Base-by-base conservation (phyloP, 2,113 vertebrate species). In the Crotalus viridis region DNA sequence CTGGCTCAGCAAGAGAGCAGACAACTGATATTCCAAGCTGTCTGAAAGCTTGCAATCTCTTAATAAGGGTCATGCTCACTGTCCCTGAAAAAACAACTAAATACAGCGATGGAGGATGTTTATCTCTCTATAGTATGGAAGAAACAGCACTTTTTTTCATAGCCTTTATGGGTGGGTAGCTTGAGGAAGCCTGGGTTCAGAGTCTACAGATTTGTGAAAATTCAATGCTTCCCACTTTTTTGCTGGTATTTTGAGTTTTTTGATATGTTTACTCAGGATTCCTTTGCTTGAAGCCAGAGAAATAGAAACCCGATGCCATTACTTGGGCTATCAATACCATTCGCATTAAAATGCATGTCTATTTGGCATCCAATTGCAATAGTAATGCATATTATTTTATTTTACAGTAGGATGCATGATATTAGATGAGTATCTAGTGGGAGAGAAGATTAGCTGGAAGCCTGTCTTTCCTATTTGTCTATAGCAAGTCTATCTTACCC, bases 1-100 rank as follows among this genome's bases (percentile, higher is more conserved):
- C 46, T 87, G 33, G n/a, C 0, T 1, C 26, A 91, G 87, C 85
- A 89, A 43, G 54, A 10, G 93, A 93, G 69, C 3, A 24, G 51
- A 88, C 8, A 51, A 85, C 74, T 57, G 87, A 89, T 95, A 33
- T 93, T 89, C 85, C 91, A 69, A 86, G 51, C 33, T 93, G n/a
- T 87, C 95, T 69, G 59, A 74, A 0, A 3, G 10, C 10, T 85
- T 26, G 48, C 87, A 0, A 7, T n/a, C 93, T 1, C 89, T 81
- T 55, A 51, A 48, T 57, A 91, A 94, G 93, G 0, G 0, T 91
- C 33, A 0, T 4, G 26, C 85, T 56, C 74, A 26, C 51, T 48
- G 10, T 88, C 43, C n/a, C 81, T 85, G 90, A 94, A 69, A 48
- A 89, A 93, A 17, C 21, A 74, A 33, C 91, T 92, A 48, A 94